These are phyloP conservation scores for Asbolus verrucosus DNA, from an alignment of 1,140 invertebrate genomes.

Conservation along the genomic window DNA sequence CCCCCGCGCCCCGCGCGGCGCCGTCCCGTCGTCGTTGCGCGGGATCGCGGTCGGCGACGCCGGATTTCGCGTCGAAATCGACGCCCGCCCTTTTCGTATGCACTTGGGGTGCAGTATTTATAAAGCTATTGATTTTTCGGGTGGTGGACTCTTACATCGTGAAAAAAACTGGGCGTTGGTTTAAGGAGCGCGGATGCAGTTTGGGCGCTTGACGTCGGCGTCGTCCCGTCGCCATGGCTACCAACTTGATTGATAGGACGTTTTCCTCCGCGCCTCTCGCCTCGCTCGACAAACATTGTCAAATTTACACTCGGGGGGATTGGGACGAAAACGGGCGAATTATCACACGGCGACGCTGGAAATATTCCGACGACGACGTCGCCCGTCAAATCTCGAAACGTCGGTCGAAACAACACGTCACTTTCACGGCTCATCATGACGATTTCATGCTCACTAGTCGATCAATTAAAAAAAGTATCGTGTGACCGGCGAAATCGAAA, in stretches of 20 bases:
- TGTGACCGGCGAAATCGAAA: too few species aligned
- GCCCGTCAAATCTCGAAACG: too few species aligned
- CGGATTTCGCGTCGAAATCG: too few species aligned
- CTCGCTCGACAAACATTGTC: conserved; percentile 58
- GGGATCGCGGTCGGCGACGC: neutral
- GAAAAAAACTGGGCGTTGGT: conserved; percentile 63
- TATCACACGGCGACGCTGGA: too few species aligned
- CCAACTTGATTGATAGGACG: conserved; percentile 62
- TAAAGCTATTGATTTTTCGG: conserved; percentile 62
- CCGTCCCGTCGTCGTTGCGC: too few species aligned
- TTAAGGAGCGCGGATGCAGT: conserved; percentile 61
- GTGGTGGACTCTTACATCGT: conserved; percentile 58
- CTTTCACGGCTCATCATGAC: too few species aligned
- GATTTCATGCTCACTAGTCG: too few species aligned
- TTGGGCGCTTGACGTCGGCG: conserved; percentile 59
- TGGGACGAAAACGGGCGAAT: neutral
- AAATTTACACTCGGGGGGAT: conserved; percentile 56
- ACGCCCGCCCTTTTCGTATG: conserved; percentile 6
- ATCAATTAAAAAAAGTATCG: too few species aligned
- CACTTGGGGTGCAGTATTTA: conserved; percentile 54
- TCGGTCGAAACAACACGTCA: too few species aligned
- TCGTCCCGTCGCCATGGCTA: conserved; percentile 57
- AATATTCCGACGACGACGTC: too few species aligned
- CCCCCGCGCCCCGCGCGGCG: conserved; percentile 4
- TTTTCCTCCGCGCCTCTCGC: conserved; percentile 44